These are phyloP conservation scores for Synergus gifuensis DNA, from an alignment of 2,888 invertebrate species.

Conservation along the genomic window DNA sequence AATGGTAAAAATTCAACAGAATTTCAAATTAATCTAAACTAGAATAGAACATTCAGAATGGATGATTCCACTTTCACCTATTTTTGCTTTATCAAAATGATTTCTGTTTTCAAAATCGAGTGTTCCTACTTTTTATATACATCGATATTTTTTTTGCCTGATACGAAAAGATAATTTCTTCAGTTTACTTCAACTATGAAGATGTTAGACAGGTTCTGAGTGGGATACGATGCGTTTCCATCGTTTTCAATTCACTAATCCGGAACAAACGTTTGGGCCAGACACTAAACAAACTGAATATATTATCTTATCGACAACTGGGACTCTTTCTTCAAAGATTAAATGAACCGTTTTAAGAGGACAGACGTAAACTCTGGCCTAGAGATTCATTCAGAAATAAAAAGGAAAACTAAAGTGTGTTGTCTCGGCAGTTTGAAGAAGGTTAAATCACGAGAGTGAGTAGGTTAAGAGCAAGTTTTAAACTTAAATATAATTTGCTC, in stretches of 20 bases:
- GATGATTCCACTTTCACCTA: neutral
- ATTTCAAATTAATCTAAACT: neutral
- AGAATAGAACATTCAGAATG: neutral
- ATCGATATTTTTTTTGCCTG: neutral
- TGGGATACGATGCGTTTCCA: neutral
- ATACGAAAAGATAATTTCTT: neutral
- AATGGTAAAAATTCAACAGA: neutral
- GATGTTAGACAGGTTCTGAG: neutral
- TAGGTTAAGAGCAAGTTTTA: neutral
- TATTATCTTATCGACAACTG: neutral
- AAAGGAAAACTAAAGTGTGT: slow-evolving; percentile 43
- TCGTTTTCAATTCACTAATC: neutral
- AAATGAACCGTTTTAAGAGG: slow-evolving; percentile 1
- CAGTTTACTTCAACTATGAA: neutral
- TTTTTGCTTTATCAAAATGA: neutral
- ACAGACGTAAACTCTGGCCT: neutral
- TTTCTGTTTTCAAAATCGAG: neutral
- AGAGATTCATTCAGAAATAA: neutral
- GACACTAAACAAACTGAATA: neutral
- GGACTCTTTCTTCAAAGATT: neutral
- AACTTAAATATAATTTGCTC: slow-evolving; percentile 59
- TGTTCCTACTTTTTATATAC: neutral
- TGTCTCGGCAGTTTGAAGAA: slow-evolving; percentile 45
- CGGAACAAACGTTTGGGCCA: neutral
- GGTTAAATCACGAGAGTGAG: slow-evolving; percentile 45